These are phyloP conservation scores for Scalopus aquaticus DNA, from an alignment of 2,113 vertebrate species.

Conservation along the genomic window DNA sequence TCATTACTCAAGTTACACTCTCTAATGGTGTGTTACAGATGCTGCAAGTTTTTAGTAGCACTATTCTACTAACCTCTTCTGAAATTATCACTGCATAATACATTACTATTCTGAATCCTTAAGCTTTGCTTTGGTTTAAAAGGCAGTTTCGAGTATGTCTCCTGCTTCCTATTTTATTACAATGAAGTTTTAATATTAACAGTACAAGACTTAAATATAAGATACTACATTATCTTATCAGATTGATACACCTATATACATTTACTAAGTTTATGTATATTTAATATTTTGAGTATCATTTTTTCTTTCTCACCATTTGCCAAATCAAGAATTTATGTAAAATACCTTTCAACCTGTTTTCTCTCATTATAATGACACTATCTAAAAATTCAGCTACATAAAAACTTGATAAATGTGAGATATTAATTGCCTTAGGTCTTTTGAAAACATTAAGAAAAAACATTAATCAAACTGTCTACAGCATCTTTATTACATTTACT, in stretches of 20 bases:
- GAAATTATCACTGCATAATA: conserved; percentile 50
- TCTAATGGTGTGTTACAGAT: conserved; percentile 49
- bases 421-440: background rate
- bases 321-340: background rate
- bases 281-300: background rate
- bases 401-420: background rate
- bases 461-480: background rate
- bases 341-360: background rate
- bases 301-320: background rate
- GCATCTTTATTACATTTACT: background rate
- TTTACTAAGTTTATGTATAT: background rate
- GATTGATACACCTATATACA: background rate
- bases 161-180: background rate
- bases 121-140: background rate
- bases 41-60: conserved; percentile 62
- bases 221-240: background rate
- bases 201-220: background rate
- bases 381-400: conserved; percentile 10
- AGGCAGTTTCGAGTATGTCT: background rate
- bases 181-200: background rate
- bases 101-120: conserved; percentile 32
- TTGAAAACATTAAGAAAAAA: background rate
- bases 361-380: background rate
- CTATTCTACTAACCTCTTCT: background rate
- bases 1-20: conserved; percentile 50